Evolutionary conservation across 2,888 invertebrate species (phyloP).

Genomic region (Agrochola litura): DNA sequence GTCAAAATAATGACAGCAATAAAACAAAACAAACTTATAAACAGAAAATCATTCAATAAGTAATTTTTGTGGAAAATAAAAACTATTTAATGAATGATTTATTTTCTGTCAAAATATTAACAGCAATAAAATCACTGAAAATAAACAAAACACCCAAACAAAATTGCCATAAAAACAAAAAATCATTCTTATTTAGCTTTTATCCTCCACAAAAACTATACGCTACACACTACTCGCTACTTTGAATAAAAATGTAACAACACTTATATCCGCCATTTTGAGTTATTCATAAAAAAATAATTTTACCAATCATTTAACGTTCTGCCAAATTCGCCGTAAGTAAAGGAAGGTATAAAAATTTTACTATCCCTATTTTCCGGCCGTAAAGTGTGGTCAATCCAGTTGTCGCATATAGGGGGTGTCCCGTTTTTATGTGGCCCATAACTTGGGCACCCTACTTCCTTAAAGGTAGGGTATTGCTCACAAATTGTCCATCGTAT

Average conservation of each 20-base stretch:
- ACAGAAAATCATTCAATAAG: neutral
- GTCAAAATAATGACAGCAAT: constrained; percentile 8
- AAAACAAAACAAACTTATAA: neutral
- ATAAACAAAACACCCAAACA: neutral
- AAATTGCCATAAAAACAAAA: neutral
- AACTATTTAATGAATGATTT: too few relatives aligned
- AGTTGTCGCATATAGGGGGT: constrained; percentile 71
- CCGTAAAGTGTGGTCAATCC: constrained; percentile 83
- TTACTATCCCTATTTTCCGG: constrained; percentile 80
- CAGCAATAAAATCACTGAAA: constrained; percentile 21
- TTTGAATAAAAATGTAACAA: constrained; percentile 4
- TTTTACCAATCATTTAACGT: constrained; percentile 77
- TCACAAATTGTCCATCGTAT: constrained; percentile 72
- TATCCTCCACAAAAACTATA: neutral
- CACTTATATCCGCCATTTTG: constrained; percentile 57
- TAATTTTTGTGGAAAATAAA: too few relatives aligned
- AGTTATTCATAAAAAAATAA: constrained; percentile 74
- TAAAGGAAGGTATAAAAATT: constrained; percentile 75
- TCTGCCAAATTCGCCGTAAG: constrained; percentile 74
- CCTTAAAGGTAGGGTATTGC: constrained; percentile 67
- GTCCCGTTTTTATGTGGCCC: constrained; percentile 75
- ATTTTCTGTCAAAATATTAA: neutral
- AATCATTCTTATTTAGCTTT: neutral
- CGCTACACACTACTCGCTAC: too few relatives aligned
- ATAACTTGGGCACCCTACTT: constrained; percentile 75